Evolutionary conservation across 2,113 vertebrate genomes (phyloP).

Genomic region (Salvelinus sp.): DNA sequence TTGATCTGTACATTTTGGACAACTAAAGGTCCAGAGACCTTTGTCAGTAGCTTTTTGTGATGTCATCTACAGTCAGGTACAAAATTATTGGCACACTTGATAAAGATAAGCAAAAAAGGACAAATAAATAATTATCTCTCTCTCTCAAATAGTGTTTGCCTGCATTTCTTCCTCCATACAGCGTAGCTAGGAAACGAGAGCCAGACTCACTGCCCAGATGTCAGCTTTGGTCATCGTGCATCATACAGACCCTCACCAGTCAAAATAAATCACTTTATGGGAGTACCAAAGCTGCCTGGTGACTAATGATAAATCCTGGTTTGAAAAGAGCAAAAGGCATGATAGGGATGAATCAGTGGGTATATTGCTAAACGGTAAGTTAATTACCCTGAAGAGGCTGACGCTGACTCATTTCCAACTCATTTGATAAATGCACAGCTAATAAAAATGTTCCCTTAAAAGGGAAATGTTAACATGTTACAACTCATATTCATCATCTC

Average conservation of each 20-base stretch:
- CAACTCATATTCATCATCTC: no score
- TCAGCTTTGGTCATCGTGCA: slow-evolving; percentile 49
- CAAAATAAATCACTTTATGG: slow-evolving; percentile 36
- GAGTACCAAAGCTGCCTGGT: slow-evolving; percentile 6
- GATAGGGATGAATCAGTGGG: slow-evolving; percentile 22
- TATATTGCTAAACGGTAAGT: slow-evolving; percentile 26
- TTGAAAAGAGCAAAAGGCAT: not conserved
- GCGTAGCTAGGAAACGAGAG: slow-evolving; percentile 52
- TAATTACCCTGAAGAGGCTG: slow-evolving; percentile 15
- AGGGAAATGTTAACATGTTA: slow-evolving; percentile 2
- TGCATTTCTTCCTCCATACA: slow-evolving; percentile 17
- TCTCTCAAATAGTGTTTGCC: not conserved
- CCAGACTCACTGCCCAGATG: slow-evolving; percentile 20
- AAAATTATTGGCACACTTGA: no score
- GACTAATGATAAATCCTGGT: slow-evolving; percentile 29
- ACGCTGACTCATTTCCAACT: slow-evolving; percentile 52
- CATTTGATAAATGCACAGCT: slow-evolving; percentile 39
- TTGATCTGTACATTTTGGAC: no score
- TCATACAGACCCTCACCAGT: slow-evolving; percentile 41
- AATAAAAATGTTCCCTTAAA: no score
- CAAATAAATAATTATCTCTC: slow-evolving; percentile 7
- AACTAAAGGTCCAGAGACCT: no score
- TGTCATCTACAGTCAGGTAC: no score
- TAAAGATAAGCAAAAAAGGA: no score
- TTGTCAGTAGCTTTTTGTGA: no score